Base-by-base conservation (phyloP, 1,140 invertebrate species). In the Micrasema minimum region DNA sequence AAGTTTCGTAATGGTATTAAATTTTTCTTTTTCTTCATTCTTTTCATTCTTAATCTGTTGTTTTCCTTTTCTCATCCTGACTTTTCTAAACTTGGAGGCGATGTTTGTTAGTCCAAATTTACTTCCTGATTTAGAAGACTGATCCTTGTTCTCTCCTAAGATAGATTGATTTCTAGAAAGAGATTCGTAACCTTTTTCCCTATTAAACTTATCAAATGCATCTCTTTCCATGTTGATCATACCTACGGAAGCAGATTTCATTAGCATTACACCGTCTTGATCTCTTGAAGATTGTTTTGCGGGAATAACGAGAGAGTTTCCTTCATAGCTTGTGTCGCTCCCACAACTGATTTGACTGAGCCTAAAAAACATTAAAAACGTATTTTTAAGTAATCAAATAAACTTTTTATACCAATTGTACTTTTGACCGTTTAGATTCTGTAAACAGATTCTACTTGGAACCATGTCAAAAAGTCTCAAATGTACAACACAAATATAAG, bases 221-320 rank as follows among this genome's bases (percentile, higher is more conserved):
- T 87, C 83, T 12, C 83, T 77, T 66, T 89, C 88, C 0, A 90
- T 81, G 69, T 89, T 89, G 50, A 92, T 90, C 87, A 91, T 91
- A 10, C 90, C 90, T 0, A 87, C 90, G 72, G 90, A 92, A 1
- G 89, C 88, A 22, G 90, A 91, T 76, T 92, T 90, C 1, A 87
- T 85, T 2, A 90, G 77, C 9, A 81, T 75, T 6, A 78, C 74
- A 48, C 76, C 76, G 35, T 77, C 72, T 9, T 71, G 72, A 37
- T 76, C 80, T 31, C 77, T 76, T 7, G 74, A 59, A 31, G 74
- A 66, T 11, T 76, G 71, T n/a, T 80, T 79, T 0, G 76, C 53
- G 4, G 53, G n/a, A 11, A 43, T 26, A 10, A 45, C 45, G n/a
- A 66, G 23, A 12, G 66, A 66, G 45, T 75, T 70, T 45, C 64